Evolutionary conservation across 2,888 invertebrate genomes (phyloP), one percentile per base, ranked within the genome.

Genomic region (Agonum fuliginosum): DNA sequence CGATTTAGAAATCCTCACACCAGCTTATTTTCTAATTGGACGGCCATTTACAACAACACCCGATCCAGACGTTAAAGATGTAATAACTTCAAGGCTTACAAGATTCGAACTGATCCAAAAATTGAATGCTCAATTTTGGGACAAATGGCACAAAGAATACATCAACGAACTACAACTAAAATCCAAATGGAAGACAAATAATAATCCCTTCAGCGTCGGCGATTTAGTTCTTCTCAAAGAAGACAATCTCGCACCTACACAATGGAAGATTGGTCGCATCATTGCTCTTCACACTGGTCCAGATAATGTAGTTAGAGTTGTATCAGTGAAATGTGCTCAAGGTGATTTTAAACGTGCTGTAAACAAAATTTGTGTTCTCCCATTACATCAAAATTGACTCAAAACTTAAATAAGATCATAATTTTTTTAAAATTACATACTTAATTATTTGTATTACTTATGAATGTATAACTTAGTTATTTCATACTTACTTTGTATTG

Each of bases 21-120:
- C 84, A 6, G 82, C 81, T 14, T 83, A 84, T 78, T 82, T 84
- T 69, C 77, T 84, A 1, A 78, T 83, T n/a, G n/a, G n/a, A n/a
- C n/a, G n/a, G n/a, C n/a, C n/a, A n/a, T 54, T 80, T 2, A 78
- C 37, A 1, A 4, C 54, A 0, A 67, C 81, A 1, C 76, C 81
- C 1, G 80, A 81, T 8, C 79, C 46, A 0, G 46, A 80, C 27
- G n/a, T 73, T n/a, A n/a, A 14, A 10, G 58, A 48, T 19, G n/a
- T n/a, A n/a, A 70, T 74, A 22, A 74, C 78, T 8, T 12, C 17
- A 1, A 80, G 78, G 20, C 73, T 78, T 3, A 19, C 79, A 1
- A 58, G 24, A 0, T 80, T 80, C 78, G 41, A 80, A 20, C 80
- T 79, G 4, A 51, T 80, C 1, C 78, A 79, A 19, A 78, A 80